Base-by-base conservation (phyloP, 2,888 invertebrate species). In the Leptopilina syphax region DNA sequence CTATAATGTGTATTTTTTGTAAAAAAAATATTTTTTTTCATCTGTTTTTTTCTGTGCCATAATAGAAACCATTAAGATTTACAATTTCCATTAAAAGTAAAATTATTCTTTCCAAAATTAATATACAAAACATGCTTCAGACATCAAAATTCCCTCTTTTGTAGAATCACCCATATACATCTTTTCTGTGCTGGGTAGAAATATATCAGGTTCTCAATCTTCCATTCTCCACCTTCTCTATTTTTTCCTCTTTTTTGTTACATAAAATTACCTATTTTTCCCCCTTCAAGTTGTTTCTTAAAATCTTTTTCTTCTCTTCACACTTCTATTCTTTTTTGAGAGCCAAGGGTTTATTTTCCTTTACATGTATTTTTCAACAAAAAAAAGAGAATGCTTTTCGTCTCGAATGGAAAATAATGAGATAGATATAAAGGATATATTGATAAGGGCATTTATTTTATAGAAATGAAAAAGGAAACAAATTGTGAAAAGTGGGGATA, bases 181-280 rank as follows among this genome's bases (percentile, higher is more conserved):
- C 41, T 63, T 10, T 44, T 78, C 68, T 70, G 34, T 70, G n/a
- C 54, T 47, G 65, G 54, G 77, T 73, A 60, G 24, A 73, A 66
- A 24, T 76, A 77, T 73, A 79, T 79, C 77, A 54, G 68, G 68
- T 78, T 67, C 73, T 78, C 76, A 78, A 80, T 79, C 79, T 77
- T 70, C 63, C 54, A n/a, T 54, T 73, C 54, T 79, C 73, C 54
- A n/a, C 50, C 78, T 65, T 73, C 65, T 65, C 18, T 65, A 44
- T 24, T 47, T 34, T 60, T 50, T 27, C 50, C 18, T 57, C 73
- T 79, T 77, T 34, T 34, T 34, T 34, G 34, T 34, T 34, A 34
- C 34, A 66, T 77, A n/a, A 67, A 44, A n/a, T 44, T 44, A 13
- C 6, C n/a, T 67, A 67, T 65, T 67, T 67, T 67, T 67, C 44